Evolutionary conservation across 1,140 invertebrate species (phyloP).

Genomic region (Drosophila subobscura): DNA sequence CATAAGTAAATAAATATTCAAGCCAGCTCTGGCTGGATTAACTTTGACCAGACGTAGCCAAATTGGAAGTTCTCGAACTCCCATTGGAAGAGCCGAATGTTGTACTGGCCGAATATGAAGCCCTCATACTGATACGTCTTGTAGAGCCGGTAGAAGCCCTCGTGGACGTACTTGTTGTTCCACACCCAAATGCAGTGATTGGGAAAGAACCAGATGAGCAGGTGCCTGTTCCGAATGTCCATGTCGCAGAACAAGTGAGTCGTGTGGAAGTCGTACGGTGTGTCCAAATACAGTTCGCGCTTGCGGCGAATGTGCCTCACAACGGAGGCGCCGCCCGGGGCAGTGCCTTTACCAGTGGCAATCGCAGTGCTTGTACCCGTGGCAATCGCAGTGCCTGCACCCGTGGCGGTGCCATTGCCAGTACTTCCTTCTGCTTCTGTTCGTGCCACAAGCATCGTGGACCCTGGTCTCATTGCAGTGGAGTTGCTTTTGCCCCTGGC

Average conservation of each 20-base stretch:
- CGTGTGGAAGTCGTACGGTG: conserved; percentile 16
- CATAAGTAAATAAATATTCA: too few relatives aligned
- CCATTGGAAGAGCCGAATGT: neutral
- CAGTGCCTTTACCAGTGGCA: too few relatives aligned
- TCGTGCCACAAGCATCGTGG: too few relatives aligned
- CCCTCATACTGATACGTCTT: conserved; percentile 13
- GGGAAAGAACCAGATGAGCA: neutral
- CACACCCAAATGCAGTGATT: conserved; percentile 39
- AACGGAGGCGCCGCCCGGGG: too few relatives aligned
- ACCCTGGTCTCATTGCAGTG: too few relatives aligned
- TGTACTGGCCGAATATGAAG: conserved; percentile 17
- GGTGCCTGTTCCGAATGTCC: neutral
- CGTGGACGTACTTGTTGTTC: conserved; percentile 9
- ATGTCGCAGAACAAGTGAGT: conserved; percentile 36
- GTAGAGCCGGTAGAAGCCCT: conserved; percentile 30
- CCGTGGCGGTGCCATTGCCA: too few relatives aligned
- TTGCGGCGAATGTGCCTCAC: conserved; percentile 8
- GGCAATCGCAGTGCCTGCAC: too few relatives aligned
- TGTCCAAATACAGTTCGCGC: conserved; percentile 5
- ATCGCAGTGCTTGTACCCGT: too few relatives aligned
- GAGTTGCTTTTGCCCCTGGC: neutral
- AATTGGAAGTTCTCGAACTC: neutral
- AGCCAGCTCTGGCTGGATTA: too few relatives aligned
- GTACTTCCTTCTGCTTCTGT: too few relatives aligned
- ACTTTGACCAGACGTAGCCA: too few relatives aligned